phyloP scores from a whole-genome alignment of 2,113 vertebrate species.

The Tragelaphus scriptus region DNA sequence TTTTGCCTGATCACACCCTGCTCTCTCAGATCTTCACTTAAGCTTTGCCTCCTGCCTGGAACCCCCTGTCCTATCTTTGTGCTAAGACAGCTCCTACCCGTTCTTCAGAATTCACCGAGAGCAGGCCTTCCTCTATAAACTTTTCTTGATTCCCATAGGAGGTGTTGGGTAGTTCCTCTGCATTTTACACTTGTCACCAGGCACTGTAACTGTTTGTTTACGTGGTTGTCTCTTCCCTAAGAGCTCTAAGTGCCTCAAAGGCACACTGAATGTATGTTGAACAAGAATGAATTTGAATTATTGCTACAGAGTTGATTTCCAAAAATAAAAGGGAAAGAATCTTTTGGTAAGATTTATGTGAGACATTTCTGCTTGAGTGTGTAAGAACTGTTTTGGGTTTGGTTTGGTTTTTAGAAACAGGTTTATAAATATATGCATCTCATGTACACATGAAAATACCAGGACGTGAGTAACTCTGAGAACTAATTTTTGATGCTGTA shows the following conservation, averaged over 20 bases:
- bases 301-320: not conserved
- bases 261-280: not conserved
- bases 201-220: not conserved
- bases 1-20: not conserved
- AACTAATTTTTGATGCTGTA: not conserved
- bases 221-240: not conserved
- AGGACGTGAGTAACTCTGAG: rapidly evolving
- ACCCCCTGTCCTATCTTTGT: not conserved
- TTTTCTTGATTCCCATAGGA: not conserved
- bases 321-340: not conserved
- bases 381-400: not conserved
- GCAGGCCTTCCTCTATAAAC: not conserved
- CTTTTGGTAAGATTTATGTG: not conserved
- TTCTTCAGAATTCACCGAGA: not conserved
- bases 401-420: not conserved
- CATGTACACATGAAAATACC: no score
- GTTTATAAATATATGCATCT: not conserved
- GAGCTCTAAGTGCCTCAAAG: not conserved
- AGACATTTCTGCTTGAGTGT: not conserved
- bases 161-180: not conserved
- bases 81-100: not conserved
- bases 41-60: not conserved
- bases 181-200: rapidly evolving
- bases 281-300: not conserved
- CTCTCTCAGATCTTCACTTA: not conserved